Percentiles rank a stretch among this genome's conserved stretches.
Conservation (phyloP, 2,888 invertebrate genomes). For the Phaedon cochleariae region DNA sequence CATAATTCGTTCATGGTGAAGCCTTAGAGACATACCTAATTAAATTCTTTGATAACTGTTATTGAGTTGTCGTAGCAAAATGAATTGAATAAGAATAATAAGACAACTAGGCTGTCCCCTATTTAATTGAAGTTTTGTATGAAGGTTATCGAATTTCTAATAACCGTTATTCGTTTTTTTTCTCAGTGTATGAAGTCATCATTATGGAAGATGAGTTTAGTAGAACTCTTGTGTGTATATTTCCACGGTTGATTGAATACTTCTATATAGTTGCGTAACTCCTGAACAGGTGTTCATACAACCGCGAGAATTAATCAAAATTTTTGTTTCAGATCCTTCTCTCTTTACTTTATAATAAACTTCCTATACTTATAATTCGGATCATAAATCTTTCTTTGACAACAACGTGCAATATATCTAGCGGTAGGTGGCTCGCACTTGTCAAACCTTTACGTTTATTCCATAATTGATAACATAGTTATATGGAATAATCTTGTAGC, state of each 20-base stretch:
- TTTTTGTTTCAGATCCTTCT: constrained; percentile 2
- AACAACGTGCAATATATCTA: constrained; percentile 3
- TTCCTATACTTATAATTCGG: background rate
- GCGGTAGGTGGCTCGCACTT: constrained; percentile 22
- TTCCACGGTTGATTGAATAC: background rate
- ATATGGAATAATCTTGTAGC: background rate
- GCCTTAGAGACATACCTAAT: too few species aligned
- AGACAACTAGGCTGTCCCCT: too few species aligned
- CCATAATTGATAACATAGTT: constrained; percentile 15
- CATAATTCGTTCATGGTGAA: too few species aligned
- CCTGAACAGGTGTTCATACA: background rate
- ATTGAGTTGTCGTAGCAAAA: too few species aligned
- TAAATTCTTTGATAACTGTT: too few species aligned
- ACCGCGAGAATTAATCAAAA: background rate
- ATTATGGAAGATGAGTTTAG: too few species aligned
- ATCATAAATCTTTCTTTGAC: constrained; percentile 8
- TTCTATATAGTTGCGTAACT: background rate
- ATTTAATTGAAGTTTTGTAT: too few species aligned
- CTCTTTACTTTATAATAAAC: background rate
- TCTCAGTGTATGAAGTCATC: too few species aligned
- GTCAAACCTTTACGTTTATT: constrained; percentile 18
- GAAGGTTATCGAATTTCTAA: too few species aligned
- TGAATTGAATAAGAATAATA: too few species aligned
- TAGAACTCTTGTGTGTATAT: background rate
- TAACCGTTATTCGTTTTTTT: too few species aligned